phyloP scores from a whole-genome alignment of 1,140 invertebrate genomes.

The Drosophila murphyi region DNA sequence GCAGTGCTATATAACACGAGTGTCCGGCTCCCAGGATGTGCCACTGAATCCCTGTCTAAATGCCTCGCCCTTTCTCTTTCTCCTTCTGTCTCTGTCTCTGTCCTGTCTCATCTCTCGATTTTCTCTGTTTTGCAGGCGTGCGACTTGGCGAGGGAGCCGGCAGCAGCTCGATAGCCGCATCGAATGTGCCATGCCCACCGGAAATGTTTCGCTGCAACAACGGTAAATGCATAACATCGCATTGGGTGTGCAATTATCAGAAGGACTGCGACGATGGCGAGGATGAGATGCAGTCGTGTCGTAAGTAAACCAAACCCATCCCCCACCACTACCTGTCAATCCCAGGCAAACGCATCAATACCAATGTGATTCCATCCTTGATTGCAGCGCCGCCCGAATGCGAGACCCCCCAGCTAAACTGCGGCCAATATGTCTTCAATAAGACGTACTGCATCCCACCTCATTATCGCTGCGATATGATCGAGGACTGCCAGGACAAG shows the following conservation, averaged over 20 bases:
- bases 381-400: constrained; percentile 94
- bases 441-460: constrained; percentile 96
- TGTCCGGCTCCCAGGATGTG: background rate
- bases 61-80: constrained; percentile 1
- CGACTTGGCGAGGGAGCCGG: constrained; percentile 50
- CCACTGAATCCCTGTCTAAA: constrained; percentile 6
- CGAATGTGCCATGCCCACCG: constrained; percentile 86
- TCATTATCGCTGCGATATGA: constrained; percentile 96
- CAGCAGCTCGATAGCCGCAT: constrained; percentile 45
- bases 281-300: constrained; percentile 94
- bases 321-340: background rate
- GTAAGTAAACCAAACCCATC: constrained; percentile 87
- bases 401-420: constrained; percentile 93
- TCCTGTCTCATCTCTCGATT: too few relatives aligned
- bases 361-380: background rate
- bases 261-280: constrained; percentile 95
- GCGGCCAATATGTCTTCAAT: constrained; percentile 96
- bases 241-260: constrained; percentile 95
- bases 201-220: constrained; percentile 93
- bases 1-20: background rate
- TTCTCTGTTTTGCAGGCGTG: constrained; percentile 40
- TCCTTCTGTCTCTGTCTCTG: background rate
- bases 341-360: background rate
- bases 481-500: constrained; percentile 96
- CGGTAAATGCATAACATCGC: constrained; percentile 93